Percentiles rank a stretch among this genome's conserved stretches.
Conservation (phyloP, 1,140 invertebrate genomes). For the Drosophila subpulchrella region DNA sequence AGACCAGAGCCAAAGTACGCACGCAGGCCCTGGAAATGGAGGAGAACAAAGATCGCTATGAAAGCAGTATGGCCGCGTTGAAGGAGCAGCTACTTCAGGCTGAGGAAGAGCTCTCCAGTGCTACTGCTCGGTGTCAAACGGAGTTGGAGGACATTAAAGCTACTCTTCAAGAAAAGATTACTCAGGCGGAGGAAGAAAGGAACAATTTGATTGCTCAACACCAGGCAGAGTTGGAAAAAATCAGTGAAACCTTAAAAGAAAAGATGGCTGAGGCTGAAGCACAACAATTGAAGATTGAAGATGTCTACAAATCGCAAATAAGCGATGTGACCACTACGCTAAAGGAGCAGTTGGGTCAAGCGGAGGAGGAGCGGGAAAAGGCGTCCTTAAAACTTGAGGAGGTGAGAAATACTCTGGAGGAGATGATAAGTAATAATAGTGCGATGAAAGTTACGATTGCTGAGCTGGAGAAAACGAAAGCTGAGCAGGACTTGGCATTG, state of each 20-base stretch:
- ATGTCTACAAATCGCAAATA: neutral
- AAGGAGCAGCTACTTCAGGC: constrained; percentile 16
- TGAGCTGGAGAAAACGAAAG: neutral
- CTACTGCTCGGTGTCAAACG: neutral
- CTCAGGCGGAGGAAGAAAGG: neutral
- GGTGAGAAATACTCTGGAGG: neutral
- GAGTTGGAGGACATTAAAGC: constrained; percentile 1
- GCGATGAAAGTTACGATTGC: no score
- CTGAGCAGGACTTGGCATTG: constrained; percentile 7
- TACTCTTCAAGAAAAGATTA: neutral
- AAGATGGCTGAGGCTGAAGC: constrained; percentile 7
- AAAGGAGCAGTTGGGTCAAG: neutral
- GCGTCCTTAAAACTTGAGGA: neutral
- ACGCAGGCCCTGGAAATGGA: constrained; percentile 49
- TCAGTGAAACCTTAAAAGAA: neutral
- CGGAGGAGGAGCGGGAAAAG: neutral
- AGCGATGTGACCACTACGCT: neutral
- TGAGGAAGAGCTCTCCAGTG: neutral
- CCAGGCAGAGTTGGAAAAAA: neutral
- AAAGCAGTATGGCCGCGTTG: constrained; percentile 15
- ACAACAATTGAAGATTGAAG: neutral
- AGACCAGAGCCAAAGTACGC: constrained; percentile 42
- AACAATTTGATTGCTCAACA: neutral
- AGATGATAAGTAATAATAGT: neutral
- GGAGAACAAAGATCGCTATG: constrained; percentile 31